These are phyloP conservation scores for Oceanodroma leucorhoa DNA, from an alignment of 2,797 vertebrate genomes.

Conservation along the genomic window DNA sequence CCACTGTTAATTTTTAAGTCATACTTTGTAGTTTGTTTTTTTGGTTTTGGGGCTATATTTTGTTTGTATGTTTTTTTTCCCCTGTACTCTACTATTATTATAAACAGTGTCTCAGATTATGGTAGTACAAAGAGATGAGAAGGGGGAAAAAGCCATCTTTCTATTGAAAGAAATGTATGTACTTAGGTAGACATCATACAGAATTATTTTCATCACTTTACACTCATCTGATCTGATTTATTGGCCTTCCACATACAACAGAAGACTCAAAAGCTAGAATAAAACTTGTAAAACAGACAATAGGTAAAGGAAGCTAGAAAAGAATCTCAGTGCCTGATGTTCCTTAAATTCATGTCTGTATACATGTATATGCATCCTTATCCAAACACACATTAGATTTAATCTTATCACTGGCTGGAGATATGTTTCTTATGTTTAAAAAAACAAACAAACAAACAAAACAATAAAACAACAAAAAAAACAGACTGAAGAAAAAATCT, in stretches of 20 bases:
- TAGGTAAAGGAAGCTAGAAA: neutral
- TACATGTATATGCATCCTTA: neutral
- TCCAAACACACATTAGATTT: neutral
- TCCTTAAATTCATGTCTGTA: neutral
- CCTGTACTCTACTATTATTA: neutral
- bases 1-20: neutral
- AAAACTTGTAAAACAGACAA: neutral
- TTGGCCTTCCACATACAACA: neutral
- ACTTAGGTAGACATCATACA: neutral
- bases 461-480: neutral
- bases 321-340: neutral
- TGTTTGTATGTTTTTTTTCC: accelerated
- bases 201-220: neutral
- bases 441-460: neutral
- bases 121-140: neutral
- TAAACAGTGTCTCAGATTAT: neutral
- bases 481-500: neutral
- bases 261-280: neutral
- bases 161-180: neutral
- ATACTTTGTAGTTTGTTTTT: accelerated
- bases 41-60: no score
- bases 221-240: neutral
- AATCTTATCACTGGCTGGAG: neutral
- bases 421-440: neutral
- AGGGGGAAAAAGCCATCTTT: accelerated